phyloP scores from a whole-genome alignment of 2,888 invertebrate species.

The Elegia similella region DNA sequence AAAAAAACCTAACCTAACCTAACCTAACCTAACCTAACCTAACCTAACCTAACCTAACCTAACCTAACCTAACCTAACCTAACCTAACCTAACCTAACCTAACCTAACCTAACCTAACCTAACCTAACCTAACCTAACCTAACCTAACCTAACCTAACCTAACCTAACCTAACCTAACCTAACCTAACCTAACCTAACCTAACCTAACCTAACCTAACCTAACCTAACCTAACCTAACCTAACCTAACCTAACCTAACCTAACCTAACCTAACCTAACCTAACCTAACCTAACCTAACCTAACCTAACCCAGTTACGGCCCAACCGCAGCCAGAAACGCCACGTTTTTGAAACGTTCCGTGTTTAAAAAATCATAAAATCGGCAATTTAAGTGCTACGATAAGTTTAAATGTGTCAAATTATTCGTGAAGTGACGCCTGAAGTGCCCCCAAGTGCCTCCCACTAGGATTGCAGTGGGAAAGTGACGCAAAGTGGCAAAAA shows the following conservation, averaged over 20 bases:
- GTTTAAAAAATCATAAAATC: no score
- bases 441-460: no score
- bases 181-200: slow-evolving; percentile 28
- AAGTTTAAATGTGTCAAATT: no score
- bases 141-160: slow-evolving; percentile 23
- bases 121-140: slow-evolving; percentile 17
- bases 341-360: no score
- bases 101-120: slow-evolving; percentile 12
- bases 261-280: slow-evolving; percentile 21
- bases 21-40: slow-evolving; percentile 11
- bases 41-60: slow-evolving; percentile 2
- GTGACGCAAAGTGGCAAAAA: no score
- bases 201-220: slow-evolving; percentile 26
- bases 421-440: no score
- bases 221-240: slow-evolving; percentile 27
- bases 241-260: slow-evolving; percentile 26
- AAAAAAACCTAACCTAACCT: no score
- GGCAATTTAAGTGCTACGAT: no score
- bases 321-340: no score
- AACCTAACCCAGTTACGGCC: no score
- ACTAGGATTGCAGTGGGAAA: no score
- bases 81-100: slow-evolving; percentile 2
- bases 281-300: slow-evolving; percentile 17
- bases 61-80: slow-evolving; percentile 2
- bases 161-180: slow-evolving; percentile 26